Base-by-base conservation (phyloP, 2,113 vertebrate genomes). In the Lutjanus erythropterus region DNA sequence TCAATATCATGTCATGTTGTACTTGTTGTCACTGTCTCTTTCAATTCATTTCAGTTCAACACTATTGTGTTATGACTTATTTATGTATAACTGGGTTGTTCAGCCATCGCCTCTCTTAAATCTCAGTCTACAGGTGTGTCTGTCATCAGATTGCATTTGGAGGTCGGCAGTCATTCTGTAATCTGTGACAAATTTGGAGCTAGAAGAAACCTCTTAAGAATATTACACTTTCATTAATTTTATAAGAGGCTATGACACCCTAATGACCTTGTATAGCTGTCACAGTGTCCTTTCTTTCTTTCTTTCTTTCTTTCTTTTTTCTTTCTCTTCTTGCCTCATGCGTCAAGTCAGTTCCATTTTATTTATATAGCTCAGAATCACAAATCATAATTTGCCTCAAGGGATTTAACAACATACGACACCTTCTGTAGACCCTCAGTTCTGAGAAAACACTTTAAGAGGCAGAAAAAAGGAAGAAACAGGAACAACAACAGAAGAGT, bases 211-310 rank as follows among this genome's bases (percentile, higher is more conserved):
- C 76, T 80, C 50, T 84, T 84, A 79, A 79, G 82, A 81, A 77
- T 73, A 81, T 78, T 73, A 73, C 23, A 73, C 16, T 64, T 73
- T 81, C 68, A 86, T 86, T 73, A 66, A 42, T 65, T 75, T 65
- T 50, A 14, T 59, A 33, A 56, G 42, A 65, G 62, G 59, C 6
- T 27, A 37, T 31, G 44, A 61, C 14, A 53, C 5, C 37, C 18
- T 18, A 9, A 37, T 83, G 64, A 70, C 70, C 70, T 70, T 74
- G 53, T 49, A 15, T 7, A 41, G 46, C 19, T 42, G 47, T 53
- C 15, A 41, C 33, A 35, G 3, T 25, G 15, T 42, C 31, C 41
- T 42, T 58, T 35, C 42, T 39, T 18, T 56, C 49, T 41, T 25
- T 55, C 49, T 52, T 25, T 25, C 49, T 25, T 25, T 33, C 39